Base-by-base conservation (phyloP, 2,113 vertebrate species). In the Pedionomus torquatus region DNA sequence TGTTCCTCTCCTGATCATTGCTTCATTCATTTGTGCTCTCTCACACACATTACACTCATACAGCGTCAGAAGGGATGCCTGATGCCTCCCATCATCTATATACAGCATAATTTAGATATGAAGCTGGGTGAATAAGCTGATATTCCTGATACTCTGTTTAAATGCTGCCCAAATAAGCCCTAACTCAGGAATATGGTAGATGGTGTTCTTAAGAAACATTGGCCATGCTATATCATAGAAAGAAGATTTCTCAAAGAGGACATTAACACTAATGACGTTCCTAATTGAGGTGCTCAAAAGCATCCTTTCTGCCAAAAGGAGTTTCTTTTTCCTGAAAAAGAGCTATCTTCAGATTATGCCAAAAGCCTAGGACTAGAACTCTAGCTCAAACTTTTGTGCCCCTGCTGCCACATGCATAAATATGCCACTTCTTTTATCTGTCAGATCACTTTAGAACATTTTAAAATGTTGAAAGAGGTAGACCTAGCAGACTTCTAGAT, bases 11-110 rank as follows among this genome's bases (percentile, higher is more conserved):
- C 72, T 94, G 69, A 87, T 82, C 92, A 95, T 93, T 94, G 35
- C 64, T 89, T 93, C 94, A 97, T 95, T 95, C 91, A 65, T 91
- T 92, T 90, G 74, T 91, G 72, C 48, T 65, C n/a, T 85, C 64
- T 78, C 71, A 82, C 37, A 60, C 20, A 35, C 61, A 89, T 95
- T 63, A 78, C 91, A 71, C 17, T 87, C 90, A 88, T 74, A 35
- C 7, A 52, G 46, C 64, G 43, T 91, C 48, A 65, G 57, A 82
- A 89, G 17, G 48, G n/a, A 35, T 71, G 21, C 57, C 52, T 95
- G 31, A 39, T 71, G 21, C 57, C 52, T 95, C 13, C 20, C 17
- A 25, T 84, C 35, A 52, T 66, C 49, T 31, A 28, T 65, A 52
- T 58, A 65, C 2, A n/a, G 33, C 18, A 35, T 58, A 64, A 78